Evolutionary conservation across 2,113 vertebrate species (phyloP), one percentile per base, ranked within the genome.

Genomic region (Corvus hawaiiensis): DNA sequence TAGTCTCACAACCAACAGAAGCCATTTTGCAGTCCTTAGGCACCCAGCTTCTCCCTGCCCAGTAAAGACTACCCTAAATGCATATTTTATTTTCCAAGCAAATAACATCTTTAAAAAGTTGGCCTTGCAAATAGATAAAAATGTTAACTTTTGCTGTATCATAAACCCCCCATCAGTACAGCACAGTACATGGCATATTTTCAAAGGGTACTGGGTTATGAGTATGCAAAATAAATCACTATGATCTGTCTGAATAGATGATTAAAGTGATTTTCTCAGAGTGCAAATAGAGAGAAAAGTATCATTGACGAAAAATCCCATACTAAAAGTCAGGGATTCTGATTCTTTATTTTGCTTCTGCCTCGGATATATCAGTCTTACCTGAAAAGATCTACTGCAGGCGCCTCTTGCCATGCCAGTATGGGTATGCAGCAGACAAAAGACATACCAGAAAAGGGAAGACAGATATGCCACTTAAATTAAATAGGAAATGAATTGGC

Each of bases 401-500:
- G 96, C 91, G 94, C 95, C 93, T 97, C 96, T 97, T 64, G 52
- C 96, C 84, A 69, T 98, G 97, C 97, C 97, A 98, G 97, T 56
- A 86, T 97, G 97, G 95, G 96, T 97, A 96, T 85, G 87, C 97
- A 97, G 96, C 97, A 98, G 98, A 99, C 98, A 98, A 99, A 99
- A 98, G 98, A 98, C 97, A 97, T 98, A 97, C 98, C 98, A 98
- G 98, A 98, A 97, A 99, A 97, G 95, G 96, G 97, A 99, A 99
- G 99, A 99, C 99, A 98, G 98, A 99, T 99, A 98, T 98, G 98
- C 98, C 98, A 98, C 98, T 98, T 98, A 98, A 98, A 98, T 97
- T 96, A 98, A 98, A 98, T 98, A 98, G 98, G 98, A 98, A 98
- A 98, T 98, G 98, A 99, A 98, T 99, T 99, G 98, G 98, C 98